Percentiles rank a stretch among this genome's conserved stretches.
phyloP scores from a whole-genome alignment of 2,888 invertebrate genomes.

The Drosophila meridionalis region DNA sequence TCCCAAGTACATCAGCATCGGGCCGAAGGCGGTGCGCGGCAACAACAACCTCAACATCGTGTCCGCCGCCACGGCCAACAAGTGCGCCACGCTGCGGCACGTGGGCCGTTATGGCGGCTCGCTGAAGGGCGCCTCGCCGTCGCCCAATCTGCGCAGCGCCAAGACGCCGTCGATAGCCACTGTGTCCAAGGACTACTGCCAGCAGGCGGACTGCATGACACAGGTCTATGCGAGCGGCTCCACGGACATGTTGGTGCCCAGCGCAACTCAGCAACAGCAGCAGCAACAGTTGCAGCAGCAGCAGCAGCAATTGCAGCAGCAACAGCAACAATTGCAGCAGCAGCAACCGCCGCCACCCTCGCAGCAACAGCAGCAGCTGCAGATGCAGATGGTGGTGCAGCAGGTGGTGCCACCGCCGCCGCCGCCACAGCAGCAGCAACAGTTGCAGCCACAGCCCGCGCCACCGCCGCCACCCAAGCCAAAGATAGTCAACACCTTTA shows the following conservation, averaged over 20 bases:
- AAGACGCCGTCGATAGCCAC: constrained; percentile 85
- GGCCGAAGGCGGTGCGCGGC: constrained; percentile 84
- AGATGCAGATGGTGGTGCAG: constrained; percentile 55
- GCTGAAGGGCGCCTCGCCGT: constrained; percentile 83
- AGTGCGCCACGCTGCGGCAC: constrained; percentile 85
- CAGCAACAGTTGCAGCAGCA: constrained; percentile 38
- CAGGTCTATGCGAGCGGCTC: constrained; percentile 70
- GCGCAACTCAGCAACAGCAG: constrained; percentile 35
- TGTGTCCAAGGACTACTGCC: constrained; percentile 85
- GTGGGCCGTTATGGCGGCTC: constrained; percentile 85
- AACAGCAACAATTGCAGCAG: constrained; percentile 40
- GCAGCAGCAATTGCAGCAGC: constrained; percentile 53
- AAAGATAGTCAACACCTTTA: constrained; percentile 84
- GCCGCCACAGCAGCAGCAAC: constrained; percentile 60
- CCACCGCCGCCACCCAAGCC: constrained; percentile 81
- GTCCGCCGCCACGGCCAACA: constrained; percentile 82
- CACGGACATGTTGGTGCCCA: constrained; percentile 61
- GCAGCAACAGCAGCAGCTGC: constrained; percentile 46
- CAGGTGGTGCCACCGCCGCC: constrained; percentile 57
- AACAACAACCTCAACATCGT: constrained; percentile 83
- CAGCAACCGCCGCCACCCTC: constrained; percentile 78
- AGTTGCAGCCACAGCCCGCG: constrained; percentile 71
- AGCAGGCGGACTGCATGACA: constrained; percentile 84
- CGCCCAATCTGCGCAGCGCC: constrained; percentile 85
- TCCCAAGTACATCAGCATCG: constrained; percentile 85